Evolutionary conservation across 2,888 invertebrate species (phyloP).

Genomic region (Hemistola chrysoprasaria): DNA sequence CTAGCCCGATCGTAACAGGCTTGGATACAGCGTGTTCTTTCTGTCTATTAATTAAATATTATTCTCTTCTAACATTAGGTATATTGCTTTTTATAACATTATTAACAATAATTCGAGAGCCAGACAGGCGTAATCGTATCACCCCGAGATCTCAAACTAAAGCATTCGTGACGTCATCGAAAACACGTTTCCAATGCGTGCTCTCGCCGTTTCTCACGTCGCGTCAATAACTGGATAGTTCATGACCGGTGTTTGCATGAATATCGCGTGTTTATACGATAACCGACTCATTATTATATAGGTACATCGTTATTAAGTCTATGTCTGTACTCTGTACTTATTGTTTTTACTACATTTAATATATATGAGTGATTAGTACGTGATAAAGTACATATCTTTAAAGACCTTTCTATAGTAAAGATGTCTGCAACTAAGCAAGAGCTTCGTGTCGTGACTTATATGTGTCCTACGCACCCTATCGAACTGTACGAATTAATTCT

Average conservation of each 20-base stretch:
- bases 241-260: conserved; percentile 46
- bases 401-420: conserved; percentile 24
- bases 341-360: conserved; percentile 5
- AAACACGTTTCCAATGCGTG: conserved; percentile 34
- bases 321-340: conserved; percentile 1
- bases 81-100: no score
- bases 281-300: conserved; percentile 19
- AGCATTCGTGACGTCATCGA: conserved; percentile 11
- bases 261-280: conserved; percentile 40
- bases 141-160: no score
- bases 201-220: conserved; percentile 33
- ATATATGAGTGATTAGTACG: conserved; percentile 12
- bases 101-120: no score
- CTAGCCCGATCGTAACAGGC: no score
- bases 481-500: conserved; percentile 81
- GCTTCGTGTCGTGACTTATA: conserved; percentile 82
- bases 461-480: conserved; percentile 84
- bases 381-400: conserved; percentile 6
- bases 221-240: conserved; percentile 37
- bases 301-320: conserved; percentile 3
- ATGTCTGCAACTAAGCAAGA: conserved; percentile 61
- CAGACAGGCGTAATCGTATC: no score
- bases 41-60: no score
- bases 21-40: no score
- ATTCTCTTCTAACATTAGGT: no score